Evolutionary conservation across 1,140 invertebrate species (phyloP).

Genomic region (Pseudomyrmex sp.): DNA sequence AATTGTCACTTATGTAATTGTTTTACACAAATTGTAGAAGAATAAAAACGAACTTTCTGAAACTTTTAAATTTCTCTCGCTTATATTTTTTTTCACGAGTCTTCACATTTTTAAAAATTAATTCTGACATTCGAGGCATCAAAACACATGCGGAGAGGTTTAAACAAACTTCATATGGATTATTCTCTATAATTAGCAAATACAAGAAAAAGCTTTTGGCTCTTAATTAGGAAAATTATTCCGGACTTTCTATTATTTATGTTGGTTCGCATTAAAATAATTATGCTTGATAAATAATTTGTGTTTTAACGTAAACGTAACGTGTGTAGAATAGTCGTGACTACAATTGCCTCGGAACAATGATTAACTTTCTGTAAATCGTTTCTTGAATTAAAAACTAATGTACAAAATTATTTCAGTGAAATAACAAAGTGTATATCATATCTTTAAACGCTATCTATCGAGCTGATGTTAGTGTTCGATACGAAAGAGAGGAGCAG

Average conservation of each 20-base stretch:
- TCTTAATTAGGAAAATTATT: constrained; percentile 48
- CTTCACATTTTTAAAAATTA: constrained; percentile 33
- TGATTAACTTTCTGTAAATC: background rate
- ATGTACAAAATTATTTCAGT: background rate
- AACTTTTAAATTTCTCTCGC: background rate
- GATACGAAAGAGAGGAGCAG: background rate
- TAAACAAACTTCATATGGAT: background rate
- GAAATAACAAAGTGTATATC: background rate
- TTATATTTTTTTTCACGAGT: background rate
- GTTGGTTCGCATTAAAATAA: background rate
- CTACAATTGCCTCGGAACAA: background rate
- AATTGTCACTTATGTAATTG: background rate
- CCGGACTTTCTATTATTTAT: constrained; percentile 35
- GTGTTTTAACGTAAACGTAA: background rate
- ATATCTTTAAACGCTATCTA: background rate
- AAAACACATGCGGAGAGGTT: background rate
- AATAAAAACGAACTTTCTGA: background rate
- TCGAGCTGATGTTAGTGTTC: background rate
- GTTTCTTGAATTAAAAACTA: background rate
- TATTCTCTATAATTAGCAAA: constrained; percentile 27
- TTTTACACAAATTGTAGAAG: background rate
- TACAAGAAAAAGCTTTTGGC: constrained; percentile 56
- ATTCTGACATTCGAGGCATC: constrained; percentile 52
- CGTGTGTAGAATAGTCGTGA: background rate
- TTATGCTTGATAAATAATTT: constrained; percentile 2